Evolutionary conservation across 2,888 invertebrate genomes (phyloP).

Genomic region (Oxytorus armatus): DNA sequence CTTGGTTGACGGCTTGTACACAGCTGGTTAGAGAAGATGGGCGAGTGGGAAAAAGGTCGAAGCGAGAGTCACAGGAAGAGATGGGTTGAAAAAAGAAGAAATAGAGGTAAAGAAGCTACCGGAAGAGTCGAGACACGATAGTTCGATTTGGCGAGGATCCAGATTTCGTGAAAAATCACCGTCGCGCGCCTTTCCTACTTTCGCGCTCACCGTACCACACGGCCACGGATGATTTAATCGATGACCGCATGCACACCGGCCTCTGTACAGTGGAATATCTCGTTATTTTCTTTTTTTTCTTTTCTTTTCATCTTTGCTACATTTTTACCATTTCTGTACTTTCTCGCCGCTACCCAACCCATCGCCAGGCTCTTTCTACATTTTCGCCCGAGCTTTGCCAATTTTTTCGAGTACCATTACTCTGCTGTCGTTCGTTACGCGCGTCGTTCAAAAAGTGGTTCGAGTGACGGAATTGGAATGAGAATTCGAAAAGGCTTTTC

Average conservation of each 20-base stretch:
- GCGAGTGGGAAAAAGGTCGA: background rate
- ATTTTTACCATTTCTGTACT: slow-evolving; percentile 10
- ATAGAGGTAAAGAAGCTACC: slow-evolving; percentile 35
- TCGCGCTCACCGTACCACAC: slow-evolving; percentile 15
- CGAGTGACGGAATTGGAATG: slow-evolving; percentile 7
- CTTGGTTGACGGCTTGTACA: slow-evolving; percentile 2
- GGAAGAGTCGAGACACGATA: slow-evolving; percentile 63
- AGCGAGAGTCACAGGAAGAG: no score
- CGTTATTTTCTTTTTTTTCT: background rate
- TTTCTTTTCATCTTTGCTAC: slow-evolving; percentile 17
- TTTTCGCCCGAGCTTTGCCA: slow-evolving; percentile 7
- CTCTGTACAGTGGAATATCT: background rate
- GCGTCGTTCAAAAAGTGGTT: slow-evolving; percentile 13
- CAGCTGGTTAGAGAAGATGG: slow-evolving; percentile 24
- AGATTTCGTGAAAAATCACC: slow-evolving; percentile 57
- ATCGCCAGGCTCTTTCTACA: background rate
- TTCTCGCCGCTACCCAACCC: background rate
- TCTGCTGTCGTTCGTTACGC: slow-evolving; percentile 1
- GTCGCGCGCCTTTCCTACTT: slow-evolving; percentile 26
- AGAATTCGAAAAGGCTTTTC: slow-evolving; percentile 2
- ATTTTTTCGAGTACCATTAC: slow-evolving; percentile 31
- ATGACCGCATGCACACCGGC: slow-evolving; percentile 54
- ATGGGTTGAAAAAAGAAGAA: background rate
- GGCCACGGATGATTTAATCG: slow-evolving; percentile 59
- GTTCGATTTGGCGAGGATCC: slow-evolving; percentile 65